Evolutionary conservation across 2,113 vertebrate species (phyloP), one percentile per base, ranked within the genome.

Genomic region (Limanda limanda): DNA sequence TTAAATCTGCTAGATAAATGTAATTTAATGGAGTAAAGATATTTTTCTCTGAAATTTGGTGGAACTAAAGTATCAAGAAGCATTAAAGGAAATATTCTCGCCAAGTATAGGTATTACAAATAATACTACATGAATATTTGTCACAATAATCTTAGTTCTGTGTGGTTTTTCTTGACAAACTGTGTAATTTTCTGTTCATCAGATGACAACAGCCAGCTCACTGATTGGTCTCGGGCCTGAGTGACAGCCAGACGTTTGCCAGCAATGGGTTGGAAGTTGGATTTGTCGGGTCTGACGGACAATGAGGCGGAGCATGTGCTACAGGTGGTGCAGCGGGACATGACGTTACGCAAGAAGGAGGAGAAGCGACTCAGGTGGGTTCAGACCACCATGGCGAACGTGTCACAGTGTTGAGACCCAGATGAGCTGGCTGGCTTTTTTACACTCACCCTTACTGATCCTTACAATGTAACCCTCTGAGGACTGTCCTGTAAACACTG

Each of bases 271-370:
- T 94, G 94, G 77, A 99, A 97, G 91, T 91, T 99, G 88, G 97
- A 99, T 88, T 94, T 99, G 88, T 97, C 97, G 0, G 95, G 95
- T 5, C 93, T 99, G 84, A 96, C 96, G 0, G 97, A 97, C 11
- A 91, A 94, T 35, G 98, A 99, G 91, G 96, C 96, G 0, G 95
- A 96, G 59, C 98, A 99, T 18, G 96, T 99, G 65, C 95, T 99
- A 67, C 96, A 97, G 88, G 98, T 99, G 90, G 97, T 99, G 78
- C 97, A 97, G 89, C 91, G 97, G 86, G 98, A 99, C 92, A 98
- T 98, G 95, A 96, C 84, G 78, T 95, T 99, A 5, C 96, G 98
- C 20, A 97, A 97, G 83, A 97, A 94, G 71, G 98, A 99, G 89
- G 96, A 99, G 73, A 95, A 97, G 63, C 95, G 98, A 14, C 94